phyloP scores from a whole-genome alignment of 2,888 invertebrate genomes.

The Autographa pulchrina region DNA sequence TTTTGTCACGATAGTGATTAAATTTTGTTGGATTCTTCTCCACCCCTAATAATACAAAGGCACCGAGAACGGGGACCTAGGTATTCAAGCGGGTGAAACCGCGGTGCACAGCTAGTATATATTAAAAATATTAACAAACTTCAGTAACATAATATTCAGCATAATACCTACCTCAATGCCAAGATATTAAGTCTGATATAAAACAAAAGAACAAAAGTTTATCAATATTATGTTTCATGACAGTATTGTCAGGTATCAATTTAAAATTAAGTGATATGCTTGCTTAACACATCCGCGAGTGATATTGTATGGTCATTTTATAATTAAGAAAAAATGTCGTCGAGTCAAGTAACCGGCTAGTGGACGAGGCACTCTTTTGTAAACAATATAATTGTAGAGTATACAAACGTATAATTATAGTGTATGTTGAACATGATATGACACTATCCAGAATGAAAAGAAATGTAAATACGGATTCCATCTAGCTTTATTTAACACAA shows the following conservation, averaged over 20 bases:
- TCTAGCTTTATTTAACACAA: too few relatives aligned
- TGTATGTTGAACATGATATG: too few relatives aligned
- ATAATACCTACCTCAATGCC: neutral
- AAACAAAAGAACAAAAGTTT: neutral
- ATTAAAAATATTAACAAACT: neutral
- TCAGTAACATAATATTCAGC: neutral
- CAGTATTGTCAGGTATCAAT: conserved; percentile 5
- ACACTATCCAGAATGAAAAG: too few relatives aligned
- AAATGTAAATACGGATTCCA: too few relatives aligned
- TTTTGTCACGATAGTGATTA: too few relatives aligned
- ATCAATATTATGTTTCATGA: neutral
- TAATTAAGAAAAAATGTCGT: conserved; percentile 15
- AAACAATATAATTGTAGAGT: too few relatives aligned
- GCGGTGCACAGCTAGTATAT: too few relatives aligned
- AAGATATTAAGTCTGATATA: conserved; percentile 3
- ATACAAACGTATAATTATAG: too few relatives aligned
- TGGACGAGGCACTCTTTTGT: neutral
- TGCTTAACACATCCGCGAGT: neutral
- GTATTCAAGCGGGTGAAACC: too few relatives aligned
- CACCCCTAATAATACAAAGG: too few relatives aligned
- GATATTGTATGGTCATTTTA: neutral
- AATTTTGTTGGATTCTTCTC: too few relatives aligned
- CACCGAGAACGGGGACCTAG: too few relatives aligned
- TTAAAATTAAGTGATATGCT: conserved; percentile 8
- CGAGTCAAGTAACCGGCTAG: neutral